A percentile compares a stretch with the other conserved stretches of the same genome.
phyloP scores from a whole-genome alignment of 2,113 vertebrate genomes.

The Mixornis gularis region DNA sequence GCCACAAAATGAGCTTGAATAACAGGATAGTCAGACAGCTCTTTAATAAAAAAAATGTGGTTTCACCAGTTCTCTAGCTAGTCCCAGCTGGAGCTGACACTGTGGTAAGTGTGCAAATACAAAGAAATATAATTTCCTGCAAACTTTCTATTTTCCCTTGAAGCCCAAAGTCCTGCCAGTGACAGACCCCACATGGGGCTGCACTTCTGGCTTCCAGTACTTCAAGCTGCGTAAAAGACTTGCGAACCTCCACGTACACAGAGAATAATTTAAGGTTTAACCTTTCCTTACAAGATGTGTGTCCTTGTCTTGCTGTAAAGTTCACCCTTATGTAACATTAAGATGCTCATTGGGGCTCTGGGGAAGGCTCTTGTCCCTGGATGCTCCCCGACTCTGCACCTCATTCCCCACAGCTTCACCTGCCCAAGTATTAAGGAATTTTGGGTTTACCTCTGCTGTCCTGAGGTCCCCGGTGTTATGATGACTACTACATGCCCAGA shows the following conservation, averaged over 20 bases:
- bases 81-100: not conserved
- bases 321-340: not conserved
- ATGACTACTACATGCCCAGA: rapidly evolving
- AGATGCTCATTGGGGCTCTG: rapidly evolving
- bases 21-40: not conserved
- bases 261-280: constrained; percentile 21
- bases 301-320: not conserved
- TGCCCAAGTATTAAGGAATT: not conserved
- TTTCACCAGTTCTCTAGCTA: not conserved
- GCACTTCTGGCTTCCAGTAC: not conserved
- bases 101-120: not conserved
- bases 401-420: rapidly evolving
- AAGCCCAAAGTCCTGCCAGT: not conserved
- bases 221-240: not conserved
- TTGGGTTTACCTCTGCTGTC: not conserved
- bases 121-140: not conserved
- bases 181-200: rapidly evolving
- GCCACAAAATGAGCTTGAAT: not conserved
- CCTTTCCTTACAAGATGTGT: not conserved
- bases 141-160: not conserved
- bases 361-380: rapidly evolving
- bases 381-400: not conserved
- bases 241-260: not conserved
- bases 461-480: not conserved
- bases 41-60: not conserved